Evolutionary conservation across 2,113 vertebrate genomes (phyloP).

Genomic region (Tragulus kanchil): DNA sequence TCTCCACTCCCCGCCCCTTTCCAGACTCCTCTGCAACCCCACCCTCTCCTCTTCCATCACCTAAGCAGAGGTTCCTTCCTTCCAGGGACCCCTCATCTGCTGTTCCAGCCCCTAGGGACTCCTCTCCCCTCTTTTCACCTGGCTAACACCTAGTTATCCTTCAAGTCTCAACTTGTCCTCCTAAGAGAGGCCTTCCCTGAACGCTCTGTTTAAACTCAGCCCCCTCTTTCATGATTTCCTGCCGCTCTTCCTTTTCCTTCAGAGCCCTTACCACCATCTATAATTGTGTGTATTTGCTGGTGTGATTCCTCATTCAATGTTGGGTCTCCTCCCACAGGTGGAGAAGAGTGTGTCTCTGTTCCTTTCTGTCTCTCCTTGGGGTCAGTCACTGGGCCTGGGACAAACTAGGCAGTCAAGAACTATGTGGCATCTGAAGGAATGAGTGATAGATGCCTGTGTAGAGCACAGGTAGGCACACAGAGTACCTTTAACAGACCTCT

Average conservation of each 20-base stretch:
- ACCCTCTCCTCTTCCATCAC: not conserved
- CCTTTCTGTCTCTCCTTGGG: not conserved
- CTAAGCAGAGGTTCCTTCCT: not conserved
- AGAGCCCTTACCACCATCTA: not conserved
- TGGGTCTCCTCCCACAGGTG: not conserved
- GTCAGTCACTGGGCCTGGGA: not conserved
- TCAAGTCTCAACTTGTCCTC: not conserved
- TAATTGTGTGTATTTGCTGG: not conserved
- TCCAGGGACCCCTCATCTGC: not conserved
- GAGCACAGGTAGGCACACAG: not conserved
- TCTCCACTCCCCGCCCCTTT: not conserved
- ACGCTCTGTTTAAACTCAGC: not conserved
- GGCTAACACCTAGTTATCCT: not conserved
- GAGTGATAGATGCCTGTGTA: not conserved
- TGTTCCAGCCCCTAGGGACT: not conserved
- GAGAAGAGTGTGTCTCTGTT: not conserved
- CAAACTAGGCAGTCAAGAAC: not conserved
- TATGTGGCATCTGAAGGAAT: not conserved
- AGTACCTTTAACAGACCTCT: not conserved
- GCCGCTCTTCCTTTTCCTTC: not conserved
- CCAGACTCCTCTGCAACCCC: too few relatives aligned
- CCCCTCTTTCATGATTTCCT: not conserved
- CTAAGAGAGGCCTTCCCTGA: not conserved
- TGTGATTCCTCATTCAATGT: not conserved
- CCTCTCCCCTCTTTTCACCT: not conserved